phyloP scores from a whole-genome alignment of 1,140 invertebrate species.

The Polypedilum vanderplanki region DNA sequence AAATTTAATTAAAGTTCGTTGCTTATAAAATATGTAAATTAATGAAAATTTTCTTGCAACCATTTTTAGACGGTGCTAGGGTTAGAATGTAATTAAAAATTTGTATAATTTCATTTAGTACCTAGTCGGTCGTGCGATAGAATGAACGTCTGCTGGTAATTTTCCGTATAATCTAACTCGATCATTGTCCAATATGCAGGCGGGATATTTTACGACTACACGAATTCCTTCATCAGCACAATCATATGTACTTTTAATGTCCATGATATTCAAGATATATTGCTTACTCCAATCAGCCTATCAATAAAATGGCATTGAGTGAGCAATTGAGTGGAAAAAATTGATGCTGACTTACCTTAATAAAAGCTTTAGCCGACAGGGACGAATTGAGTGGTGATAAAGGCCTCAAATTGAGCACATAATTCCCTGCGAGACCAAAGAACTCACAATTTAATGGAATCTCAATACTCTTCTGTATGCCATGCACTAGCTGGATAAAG shows the following conservation, averaged over 20 bases:
- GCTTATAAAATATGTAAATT: slow-evolving; percentile 1
- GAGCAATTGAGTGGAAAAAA: slow-evolving; percentile 26
- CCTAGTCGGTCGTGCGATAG: slow-evolving; percentile 51
- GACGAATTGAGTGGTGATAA: slow-evolving; percentile 47
- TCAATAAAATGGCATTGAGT: slow-evolving; percentile 33
- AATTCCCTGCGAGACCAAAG: slow-evolving; percentile 70
- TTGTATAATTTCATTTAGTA: slow-evolving; percentile 34
- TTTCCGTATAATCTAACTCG: slow-evolving; percentile 66
- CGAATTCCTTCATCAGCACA: slow-evolving; percentile 53
- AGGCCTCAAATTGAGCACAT: slow-evolving; percentile 58
- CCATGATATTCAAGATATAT: slow-evolving; percentile 68
- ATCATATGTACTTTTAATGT: slow-evolving; percentile 69
- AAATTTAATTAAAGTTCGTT: slow-evolving; percentile 28
- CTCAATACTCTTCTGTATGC: slow-evolving; percentile 57
- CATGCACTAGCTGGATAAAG: slow-evolving; percentile 43
- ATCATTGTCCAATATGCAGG: slow-evolving; percentile 66
- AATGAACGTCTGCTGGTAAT: slow-evolving; percentile 58
- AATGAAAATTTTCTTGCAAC: not conserved
- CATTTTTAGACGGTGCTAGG: not conserved
- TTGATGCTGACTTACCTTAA: slow-evolving; percentile 49
- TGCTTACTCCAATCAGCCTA: slow-evolving; percentile 74
- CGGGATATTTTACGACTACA: slow-evolving; percentile 73
- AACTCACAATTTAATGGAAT: slow-evolving; percentile 63
- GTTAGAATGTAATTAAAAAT: not conserved
- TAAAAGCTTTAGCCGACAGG: slow-evolving; percentile 55